phyloP scores from a whole-genome alignment of 2,797 vertebrate genomes.

The Eleutherodactylus coqui region DNA sequence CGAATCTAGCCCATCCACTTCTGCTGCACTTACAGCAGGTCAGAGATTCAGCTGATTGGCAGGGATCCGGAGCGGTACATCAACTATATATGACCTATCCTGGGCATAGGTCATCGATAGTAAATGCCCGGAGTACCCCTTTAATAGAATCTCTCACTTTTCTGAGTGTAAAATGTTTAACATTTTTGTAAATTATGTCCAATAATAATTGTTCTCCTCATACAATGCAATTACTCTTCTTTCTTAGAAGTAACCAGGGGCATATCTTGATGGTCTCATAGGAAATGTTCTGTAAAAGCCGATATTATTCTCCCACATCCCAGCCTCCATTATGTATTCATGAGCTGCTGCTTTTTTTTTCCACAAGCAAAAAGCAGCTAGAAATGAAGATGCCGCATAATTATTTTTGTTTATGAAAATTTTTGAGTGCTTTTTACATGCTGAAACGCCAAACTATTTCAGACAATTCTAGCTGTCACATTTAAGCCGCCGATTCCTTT shows the following conservation, averaged over 20 bases:
- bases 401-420: constrained; percentile 52
- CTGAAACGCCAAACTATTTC: constrained; percentile 25
- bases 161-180: not conserved
- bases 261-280: not conserved
- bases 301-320: not conserved
- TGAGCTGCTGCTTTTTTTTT: constrained; percentile 25
- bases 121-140: not conserved
- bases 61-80: too few species aligned
- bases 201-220: not conserved
- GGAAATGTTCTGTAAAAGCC: constrained; percentile 16
- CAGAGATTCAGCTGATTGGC: too few species aligned
- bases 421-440: constrained; percentile 24
- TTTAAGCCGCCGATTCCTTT: constrained; percentile 32
- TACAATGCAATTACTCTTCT: not conserved
- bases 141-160: not conserved
- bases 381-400: constrained; percentile 30
- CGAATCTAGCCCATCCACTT: too few species aligned
- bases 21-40: too few species aligned
- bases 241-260: too few species aligned
- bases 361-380: constrained; percentile 6
- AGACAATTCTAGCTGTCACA: constrained; percentile 1
- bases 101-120: too few species aligned
- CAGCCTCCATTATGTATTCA: constrained; percentile 11
- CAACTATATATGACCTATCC: too few species aligned
- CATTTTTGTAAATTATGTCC: not conserved